Evolutionary conservation across 2,888 invertebrate genomes (phyloP).

Genomic region (Callosobruchus maculatus): DNA sequence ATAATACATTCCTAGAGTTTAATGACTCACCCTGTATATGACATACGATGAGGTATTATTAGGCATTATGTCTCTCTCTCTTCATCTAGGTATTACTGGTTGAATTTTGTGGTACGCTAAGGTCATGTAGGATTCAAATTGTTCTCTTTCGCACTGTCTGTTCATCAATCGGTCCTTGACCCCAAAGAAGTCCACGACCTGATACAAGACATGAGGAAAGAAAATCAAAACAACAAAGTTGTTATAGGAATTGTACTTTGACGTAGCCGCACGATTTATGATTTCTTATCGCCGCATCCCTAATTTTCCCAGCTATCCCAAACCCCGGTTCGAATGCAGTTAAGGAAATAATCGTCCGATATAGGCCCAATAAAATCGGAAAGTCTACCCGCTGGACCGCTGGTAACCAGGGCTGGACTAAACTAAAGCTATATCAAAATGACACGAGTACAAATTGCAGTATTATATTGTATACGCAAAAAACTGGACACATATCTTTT

Average conservation of each 20-base stretch:
- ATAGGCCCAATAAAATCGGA: slow-evolving; percentile 28
- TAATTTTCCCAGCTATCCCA: background rate
- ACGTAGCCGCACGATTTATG: background rate
- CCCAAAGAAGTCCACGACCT: background rate
- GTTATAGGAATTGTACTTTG: background rate
- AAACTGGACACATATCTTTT: no score
- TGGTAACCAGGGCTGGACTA: background rate
- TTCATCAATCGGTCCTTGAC: background rate
- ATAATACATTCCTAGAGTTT: no score
- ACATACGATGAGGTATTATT: no score
- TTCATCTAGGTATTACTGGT: no score
- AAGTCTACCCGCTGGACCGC: slow-evolving; percentile 10
- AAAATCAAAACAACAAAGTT: background rate
- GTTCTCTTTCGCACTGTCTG: no score
- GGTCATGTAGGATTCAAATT: no score
- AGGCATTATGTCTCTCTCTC: no score
- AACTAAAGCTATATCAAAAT: background rate
- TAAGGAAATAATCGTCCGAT: slow-evolving; percentile 23
- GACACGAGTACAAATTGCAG: no score
- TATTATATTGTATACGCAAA: no score
- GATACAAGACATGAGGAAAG: background rate
- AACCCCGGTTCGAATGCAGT: slow-evolving; percentile 5
- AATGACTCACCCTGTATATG: no score
- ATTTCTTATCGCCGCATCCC: background rate
- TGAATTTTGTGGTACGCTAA: no score